Evolutionary conservation across 2,888 invertebrate species (phyloP), one percentile per base, ranked within the genome.

Genomic region (Plusia festucae): DNA sequence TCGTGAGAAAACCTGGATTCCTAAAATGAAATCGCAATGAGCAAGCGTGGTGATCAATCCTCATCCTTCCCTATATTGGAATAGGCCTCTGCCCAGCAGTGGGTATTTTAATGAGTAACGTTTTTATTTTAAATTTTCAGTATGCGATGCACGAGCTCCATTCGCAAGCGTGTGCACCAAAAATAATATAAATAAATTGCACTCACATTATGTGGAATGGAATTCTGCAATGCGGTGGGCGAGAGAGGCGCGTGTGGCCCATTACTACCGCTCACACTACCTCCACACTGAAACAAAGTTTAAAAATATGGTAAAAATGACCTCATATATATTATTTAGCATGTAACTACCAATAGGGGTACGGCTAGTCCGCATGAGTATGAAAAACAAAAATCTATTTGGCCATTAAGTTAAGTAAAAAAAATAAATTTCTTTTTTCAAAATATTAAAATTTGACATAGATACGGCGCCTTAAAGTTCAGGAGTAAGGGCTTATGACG

Each of bases 221-320:
- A 89, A 86, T 90, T 93, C 87, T 94, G 94, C 90, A 94, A 86
- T 85, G 93, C 92, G 87, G 93, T 93, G 83, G 95, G 94, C 86
- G 95, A 95, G 70, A 95, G 92, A 82, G 94, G 94, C 87, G 91
- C 94, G 89, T 91, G 94, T 78, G 91, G 93, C 85, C 93, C 94
- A 93, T 93, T 93, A 90, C 92, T 93, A 83, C 89, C 92, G 88
- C 89, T 91, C 82, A 91, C 90, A 77, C 86, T 93, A 82, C 92
- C 93, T 84, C 92, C 93, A 78, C 91, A 89, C 95, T 95, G 87
- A 59, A 91, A 92, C 85, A 88, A 90, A 76, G 82, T 82, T 81
- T 76, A 64, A 79, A 78, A 84, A 80, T 84, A 82, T 73, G 76
- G 73, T 87, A 85, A 84, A 88, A 86, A 86, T 87, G 86, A 79